Percentiles rank a stretch among this genome's conserved stretches.
phyloP scores from a whole-genome alignment of 2,888 invertebrate genomes.

The Andrena trimmerana region DNA sequence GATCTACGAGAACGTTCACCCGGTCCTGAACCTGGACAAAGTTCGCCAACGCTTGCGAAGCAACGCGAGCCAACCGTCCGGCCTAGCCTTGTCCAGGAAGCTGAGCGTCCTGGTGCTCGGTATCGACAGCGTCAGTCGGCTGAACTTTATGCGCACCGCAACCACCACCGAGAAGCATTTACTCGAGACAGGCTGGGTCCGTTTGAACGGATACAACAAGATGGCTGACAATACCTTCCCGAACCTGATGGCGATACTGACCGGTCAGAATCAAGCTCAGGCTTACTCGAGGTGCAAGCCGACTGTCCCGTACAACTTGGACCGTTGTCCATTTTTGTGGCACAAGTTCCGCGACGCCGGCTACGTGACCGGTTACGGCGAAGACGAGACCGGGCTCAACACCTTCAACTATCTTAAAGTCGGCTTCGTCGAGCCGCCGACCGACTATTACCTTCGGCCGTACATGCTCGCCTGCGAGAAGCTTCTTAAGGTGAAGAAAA shows the following conservation, averaged over 20 bases:
- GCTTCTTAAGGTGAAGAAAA: constrained; percentile 83
- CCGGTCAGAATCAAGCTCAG: constrained; percentile 87
- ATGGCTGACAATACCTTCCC: constrained; percentile 96
- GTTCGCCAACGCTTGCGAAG: constrained; percentile 84
- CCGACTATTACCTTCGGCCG: constrained; percentile 93
- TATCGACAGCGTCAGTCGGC: constrained; percentile 93
- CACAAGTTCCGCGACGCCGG: constrained; percentile 89
- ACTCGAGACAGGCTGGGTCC: constrained; percentile 89
- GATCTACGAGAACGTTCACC: constrained; percentile 87
- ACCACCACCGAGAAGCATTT: constrained; percentile 90
- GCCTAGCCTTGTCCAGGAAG: constrained; percentile 81
- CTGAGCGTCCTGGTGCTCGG: constrained; percentile 92
- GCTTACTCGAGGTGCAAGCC: constrained; percentile 87
- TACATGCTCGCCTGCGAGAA: constrained; percentile 90
- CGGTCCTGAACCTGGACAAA: constrained; percentile 86
- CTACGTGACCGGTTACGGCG: constrained; percentile 92
- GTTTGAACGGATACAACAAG: constrained; percentile 91
- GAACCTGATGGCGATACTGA: constrained; percentile 93
- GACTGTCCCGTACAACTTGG: constrained; percentile 86
- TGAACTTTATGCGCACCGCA: constrained; percentile 92
- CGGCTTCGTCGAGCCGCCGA: constrained; percentile 91
- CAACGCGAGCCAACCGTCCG: background rate
- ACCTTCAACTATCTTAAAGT: constrained; percentile 92
- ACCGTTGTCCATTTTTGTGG: constrained; percentile 92
- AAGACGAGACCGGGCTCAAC: constrained; percentile 90